These are phyloP conservation scores for Sussaba pulchella DNA, from an alignment of 2,888 invertebrate genomes.

Conservation along the genomic window DNA sequence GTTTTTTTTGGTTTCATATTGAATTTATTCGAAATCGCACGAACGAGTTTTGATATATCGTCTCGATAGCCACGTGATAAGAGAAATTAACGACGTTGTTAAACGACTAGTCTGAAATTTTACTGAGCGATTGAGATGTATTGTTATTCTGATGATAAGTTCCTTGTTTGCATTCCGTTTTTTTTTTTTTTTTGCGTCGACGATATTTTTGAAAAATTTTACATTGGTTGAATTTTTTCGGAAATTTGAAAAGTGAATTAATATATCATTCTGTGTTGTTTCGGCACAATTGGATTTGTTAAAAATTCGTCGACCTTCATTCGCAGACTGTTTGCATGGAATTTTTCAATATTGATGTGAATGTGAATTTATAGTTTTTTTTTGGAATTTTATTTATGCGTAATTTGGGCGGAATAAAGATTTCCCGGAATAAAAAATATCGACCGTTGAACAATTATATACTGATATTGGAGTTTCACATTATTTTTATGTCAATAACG, in stretches of 20 bases:
- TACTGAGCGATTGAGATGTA: slow-evolving; percentile 8
- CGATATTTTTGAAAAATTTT: too few species aligned
- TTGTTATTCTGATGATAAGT: slow-evolving; percentile 32
- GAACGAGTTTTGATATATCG: neutral
- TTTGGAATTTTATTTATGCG: neutral
- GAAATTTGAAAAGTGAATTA: too few species aligned
- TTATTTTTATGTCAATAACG: too few species aligned
- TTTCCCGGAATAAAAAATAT: too few species aligned
- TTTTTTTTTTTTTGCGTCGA: slow-evolving; percentile 14
- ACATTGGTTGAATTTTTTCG: too few species aligned
- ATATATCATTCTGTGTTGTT: too few species aligned
- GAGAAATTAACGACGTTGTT: slow-evolving; percentile 33
- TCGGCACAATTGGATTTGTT: too few species aligned
- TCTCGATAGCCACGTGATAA: slow-evolving; percentile 9
- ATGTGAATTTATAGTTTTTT: too few species aligned
- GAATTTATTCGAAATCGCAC: neutral
- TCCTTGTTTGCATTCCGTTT: neutral
- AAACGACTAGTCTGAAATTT: slow-evolving; percentile 48
- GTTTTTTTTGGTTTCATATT: slow-evolving; percentile 32
- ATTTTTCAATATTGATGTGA: too few species aligned
- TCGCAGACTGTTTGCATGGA: too few species aligned
- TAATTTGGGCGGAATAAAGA: neutral
- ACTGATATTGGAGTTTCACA: neutral
- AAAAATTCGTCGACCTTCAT: too few species aligned
- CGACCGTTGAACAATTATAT: too few species aligned